Percentiles rank a stretch among this genome's conserved stretches.
These are phyloP conservation scores for Tricholauxania praeusta DNA, from an alignment of 2,888 invertebrate genomes.

Conservation along the genomic window DNA sequence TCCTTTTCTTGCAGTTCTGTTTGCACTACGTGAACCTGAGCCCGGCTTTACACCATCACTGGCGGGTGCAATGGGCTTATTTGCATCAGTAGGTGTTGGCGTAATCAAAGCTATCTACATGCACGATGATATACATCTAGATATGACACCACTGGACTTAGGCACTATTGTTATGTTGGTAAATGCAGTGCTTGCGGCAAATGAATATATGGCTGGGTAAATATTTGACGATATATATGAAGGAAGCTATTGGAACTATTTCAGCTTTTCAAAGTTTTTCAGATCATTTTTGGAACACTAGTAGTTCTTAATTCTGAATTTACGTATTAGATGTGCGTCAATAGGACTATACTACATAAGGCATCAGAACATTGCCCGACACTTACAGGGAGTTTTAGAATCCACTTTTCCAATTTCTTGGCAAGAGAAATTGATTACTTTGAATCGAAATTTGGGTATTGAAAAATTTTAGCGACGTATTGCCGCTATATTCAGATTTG, in stretches of 20 bases:
- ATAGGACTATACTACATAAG: no score
- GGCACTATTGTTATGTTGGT: slow-evolving; percentile 53
- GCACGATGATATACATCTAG: slow-evolving; percentile 45
- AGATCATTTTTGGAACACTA: no score
- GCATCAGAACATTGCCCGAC: no score
- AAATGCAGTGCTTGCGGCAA: slow-evolving; percentile 28
- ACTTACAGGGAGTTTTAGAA: no score
- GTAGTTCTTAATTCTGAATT: no score
- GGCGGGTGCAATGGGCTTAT: slow-evolving; percentile 59
- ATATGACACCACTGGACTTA: slow-evolving; percentile 59
- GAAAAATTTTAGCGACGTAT: no score
- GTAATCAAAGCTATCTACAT: slow-evolving; percentile 55
- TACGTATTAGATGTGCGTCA: no score
- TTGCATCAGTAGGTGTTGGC: slow-evolving; percentile 55
- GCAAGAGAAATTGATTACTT: no score
- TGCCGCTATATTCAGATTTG: no score
- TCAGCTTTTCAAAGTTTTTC: no score
- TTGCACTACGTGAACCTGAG: slow-evolving; percentile 53
- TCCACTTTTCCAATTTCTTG: no score
- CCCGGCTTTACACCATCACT: slow-evolving; percentile 58
- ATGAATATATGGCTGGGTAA: slow-evolving; percentile 19
- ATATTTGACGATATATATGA: neutral
- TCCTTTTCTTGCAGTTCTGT: slow-evolving; percentile 50
- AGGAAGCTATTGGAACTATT: neutral
- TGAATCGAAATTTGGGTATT: no score